Evolutionary conservation across 2,113 vertebrate genomes (phyloP), one percentile per base, ranked within the genome.

Genomic region (Thalassarche chlororhynchos): DNA sequence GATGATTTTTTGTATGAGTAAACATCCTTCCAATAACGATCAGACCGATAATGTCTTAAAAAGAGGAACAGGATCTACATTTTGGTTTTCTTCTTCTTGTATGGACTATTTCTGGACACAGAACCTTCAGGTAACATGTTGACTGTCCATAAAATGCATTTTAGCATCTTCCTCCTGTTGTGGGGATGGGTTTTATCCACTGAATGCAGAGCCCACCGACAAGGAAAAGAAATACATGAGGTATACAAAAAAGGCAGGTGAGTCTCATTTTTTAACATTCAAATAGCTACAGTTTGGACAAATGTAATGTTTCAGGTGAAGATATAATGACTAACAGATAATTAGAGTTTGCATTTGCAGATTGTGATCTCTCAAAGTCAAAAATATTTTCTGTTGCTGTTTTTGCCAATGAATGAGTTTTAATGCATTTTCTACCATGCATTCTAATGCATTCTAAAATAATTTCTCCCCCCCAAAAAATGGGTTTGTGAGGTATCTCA

Each of bases 241-340:
- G 96, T 98, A 23, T 96, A 98, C 87, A 98, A 98, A 87, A 98
- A 98, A 89, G 94, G 98, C 98, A 99, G 99, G 99, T 99, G 90
- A 98, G 98, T 98, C 69, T 88, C 12, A 10, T 51, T 44, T 88
- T 69, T 77, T 74, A 82, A 49, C 28, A 21, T 66, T 69, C n/a
- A 79, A 75, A 65, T 76, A 31, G 8, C 8, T 70, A 82, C 44
- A 60, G 17, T 58, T 70, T 66, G 36, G 36, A 54, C 14, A 83
- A 91, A 92, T 82, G 44, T 44, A 60, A 78, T 54, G n/a, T 66
- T 90, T 87, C 17, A 14, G 3, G 10, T 86, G 55, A 76, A 69
- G 40, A 58, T 79, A 60, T 66, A 90, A 92, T 36, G 26, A 62
- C 55, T 88, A 75, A 84, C 6, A 93, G 66, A 79, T 64, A 89